Evolutionary conservation across 2,888 invertebrate genomes (phyloP), one percentile per base, ranked within the genome.

Genomic region (Clunio marinus): DNA sequence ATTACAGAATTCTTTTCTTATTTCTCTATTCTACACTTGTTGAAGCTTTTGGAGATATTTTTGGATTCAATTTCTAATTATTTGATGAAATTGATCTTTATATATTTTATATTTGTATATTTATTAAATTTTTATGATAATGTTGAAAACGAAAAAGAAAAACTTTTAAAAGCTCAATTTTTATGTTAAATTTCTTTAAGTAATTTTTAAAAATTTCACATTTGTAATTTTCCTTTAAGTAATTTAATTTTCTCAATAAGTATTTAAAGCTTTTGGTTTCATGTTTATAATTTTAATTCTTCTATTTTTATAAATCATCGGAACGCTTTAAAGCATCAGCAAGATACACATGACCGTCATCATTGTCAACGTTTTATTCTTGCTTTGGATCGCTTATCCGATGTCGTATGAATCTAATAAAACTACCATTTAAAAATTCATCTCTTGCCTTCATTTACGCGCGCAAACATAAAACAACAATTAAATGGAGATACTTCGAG

Each of bases 101-200:
- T n/a, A n/a, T n/a, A n/a, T n/a, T n/a, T n/a, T n/a, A n/a, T n/a
- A n/a, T n/a, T n/a, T n/a, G n/a, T n/a, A n/a, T n/a, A n/a, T n/a
- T n/a, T n/a, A n/a, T n/a, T n/a, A n/a, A n/a, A n/a, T n/a, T n/a
- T n/a, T n/a, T n/a, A n/a, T n/a, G n/a, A n/a, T n/a, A n/a, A n/a
- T n/a, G n/a, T n/a, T n/a, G n/a, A n/a, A n/a, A n/a, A n/a, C n/a
- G n/a, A n/a, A n/a, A n/a, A n/a, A n/a, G n/a, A n/a, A 27, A 57
- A 57, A 57, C 57, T 57, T 57, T 10, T 57, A 57, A 57, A 57
- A 57, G 57, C 57, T 57, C 57, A 57, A 32, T 32, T 32, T 32
- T 32, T 32, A 7, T 32, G 2, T 57, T 20, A 22, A 22, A 25
- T 17, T 57, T 27, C 10, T 8, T 57, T 27, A 51, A 51, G 17